Evolutionary conservation across 1,140 invertebrate species (phyloP).

Genomic region (Ostrea edulis): DNA sequence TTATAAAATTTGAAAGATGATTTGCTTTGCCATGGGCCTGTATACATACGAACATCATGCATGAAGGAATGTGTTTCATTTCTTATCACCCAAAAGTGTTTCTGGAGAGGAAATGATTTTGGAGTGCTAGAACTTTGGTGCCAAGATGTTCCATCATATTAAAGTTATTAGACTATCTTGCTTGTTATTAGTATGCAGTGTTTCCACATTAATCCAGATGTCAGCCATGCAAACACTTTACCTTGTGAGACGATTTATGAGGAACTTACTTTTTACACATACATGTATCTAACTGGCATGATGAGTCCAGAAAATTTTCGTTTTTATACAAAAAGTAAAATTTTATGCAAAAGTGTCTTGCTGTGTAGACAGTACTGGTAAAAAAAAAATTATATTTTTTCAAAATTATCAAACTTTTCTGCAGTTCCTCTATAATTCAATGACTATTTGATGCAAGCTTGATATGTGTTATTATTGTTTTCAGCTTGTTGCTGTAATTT

Average conservation of each 20-base stretch:
- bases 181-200: neutral
- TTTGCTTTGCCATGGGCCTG: neutral
- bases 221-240: neutral
- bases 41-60: neutral
- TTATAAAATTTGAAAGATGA: slow-evolving; percentile 12
- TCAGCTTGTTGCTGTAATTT: no score
- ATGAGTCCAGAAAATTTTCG: neutral
- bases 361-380: no score
- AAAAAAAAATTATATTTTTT: no score
- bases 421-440: no score
- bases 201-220: neutral
- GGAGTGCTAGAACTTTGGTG: slow-evolving; percentile 27
- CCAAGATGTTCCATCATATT: slow-evolving; percentile 1
- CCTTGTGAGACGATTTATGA: neutral
- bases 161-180: neutral
- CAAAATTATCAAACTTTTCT: no score
- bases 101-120: neutral
- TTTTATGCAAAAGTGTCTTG: no score
- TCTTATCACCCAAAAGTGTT: neutral
- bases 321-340: neutral
- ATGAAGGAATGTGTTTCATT: neutral
- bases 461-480: no score
- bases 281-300: neutral
- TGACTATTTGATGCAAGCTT: no score
- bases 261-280: neutral